A percentile compares a stretch with the other conserved stretches of the same genome.
phyloP scores from a whole-genome alignment of 1,140 invertebrate genomes.

The Sminthurinus signatus region DNA sequence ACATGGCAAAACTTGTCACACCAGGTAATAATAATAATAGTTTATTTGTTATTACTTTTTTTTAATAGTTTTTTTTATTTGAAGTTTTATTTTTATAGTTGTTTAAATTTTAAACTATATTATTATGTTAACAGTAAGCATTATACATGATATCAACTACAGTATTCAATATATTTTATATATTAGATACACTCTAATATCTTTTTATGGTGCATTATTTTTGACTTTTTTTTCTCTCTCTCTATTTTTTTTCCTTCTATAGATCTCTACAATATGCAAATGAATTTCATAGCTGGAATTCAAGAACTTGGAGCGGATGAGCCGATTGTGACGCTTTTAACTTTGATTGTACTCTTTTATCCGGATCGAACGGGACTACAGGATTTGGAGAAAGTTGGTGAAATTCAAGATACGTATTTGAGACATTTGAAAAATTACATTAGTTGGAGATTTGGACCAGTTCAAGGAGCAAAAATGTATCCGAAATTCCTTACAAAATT shows the following conservation, averaged over 20 bases:
- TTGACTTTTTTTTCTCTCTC: no score
- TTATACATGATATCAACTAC: no score
- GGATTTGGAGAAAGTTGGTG: conserved; percentile 44
- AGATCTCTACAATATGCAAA: conserved; percentile 51
- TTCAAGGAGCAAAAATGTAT: conserved; percentile 46
- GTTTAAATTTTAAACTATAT: no score
- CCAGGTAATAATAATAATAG: no score
- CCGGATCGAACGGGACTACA: conserved; percentile 49
- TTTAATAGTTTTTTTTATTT: no score
- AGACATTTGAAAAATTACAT: conserved; percentile 50
- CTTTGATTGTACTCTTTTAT: conserved; percentile 51
- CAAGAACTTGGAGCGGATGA: conserved; percentile 48
- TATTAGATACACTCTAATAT: no score
- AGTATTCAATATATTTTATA: no score
- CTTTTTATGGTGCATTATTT: no score
- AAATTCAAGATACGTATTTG: conserved; percentile 51
- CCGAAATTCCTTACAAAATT: conserved; percentile 45
- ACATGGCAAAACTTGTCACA: conserved; percentile 44
- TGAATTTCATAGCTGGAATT: conserved; percentile 47
- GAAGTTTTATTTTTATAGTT: no score
- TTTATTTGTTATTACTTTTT: no score
- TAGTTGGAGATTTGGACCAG: conserved; percentile 47
- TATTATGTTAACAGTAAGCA: no score
- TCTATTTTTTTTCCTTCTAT: no score
- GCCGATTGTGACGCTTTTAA: conserved; percentile 49